These are phyloP conservation scores for Myopa tessellatipennis DNA, from an alignment of 2,888 invertebrate species.

Conservation along the genomic window DNA sequence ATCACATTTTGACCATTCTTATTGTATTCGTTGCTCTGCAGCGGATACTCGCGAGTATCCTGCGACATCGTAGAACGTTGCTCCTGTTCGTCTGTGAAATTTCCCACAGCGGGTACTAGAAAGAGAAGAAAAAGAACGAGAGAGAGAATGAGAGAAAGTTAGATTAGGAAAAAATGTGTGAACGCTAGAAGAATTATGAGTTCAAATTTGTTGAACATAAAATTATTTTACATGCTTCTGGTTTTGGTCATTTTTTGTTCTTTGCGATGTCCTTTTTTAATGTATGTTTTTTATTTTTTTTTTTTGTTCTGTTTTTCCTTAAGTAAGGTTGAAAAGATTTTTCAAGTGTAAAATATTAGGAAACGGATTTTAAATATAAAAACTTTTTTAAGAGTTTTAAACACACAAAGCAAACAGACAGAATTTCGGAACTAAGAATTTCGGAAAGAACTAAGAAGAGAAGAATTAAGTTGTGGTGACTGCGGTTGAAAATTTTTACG, in stretches of 20 bases:
- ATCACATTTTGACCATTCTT: slow-evolving; percentile 64
- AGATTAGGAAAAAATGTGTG: slow-evolving; percentile 18
- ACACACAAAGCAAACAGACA: neutral
- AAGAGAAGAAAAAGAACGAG: slow-evolving; percentile 21
- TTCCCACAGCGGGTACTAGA: slow-evolving; percentile 72
- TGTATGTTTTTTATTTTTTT: neutral
- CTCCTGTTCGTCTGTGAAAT: slow-evolving; percentile 74
- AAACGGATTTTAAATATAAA: neutral
- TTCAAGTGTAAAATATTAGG: neutral
- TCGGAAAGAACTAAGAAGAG: neutral
- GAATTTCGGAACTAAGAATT: neutral
- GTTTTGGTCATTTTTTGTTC: neutral
- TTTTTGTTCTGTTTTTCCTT: neutral
- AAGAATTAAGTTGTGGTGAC: neutral
- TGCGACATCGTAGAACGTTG: slow-evolving; percentile 64
- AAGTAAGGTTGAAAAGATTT: too few species aligned
- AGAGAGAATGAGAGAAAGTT: slow-evolving; percentile 22
- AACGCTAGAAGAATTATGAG: slow-evolving; percentile 34
- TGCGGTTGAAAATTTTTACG: neutral
- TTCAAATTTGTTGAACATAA: slow-evolving; percentile 33
- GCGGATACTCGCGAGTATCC: slow-evolving; percentile 73
- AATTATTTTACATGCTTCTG: slow-evolving; percentile 20
- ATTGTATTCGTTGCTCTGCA: slow-evolving; percentile 75
- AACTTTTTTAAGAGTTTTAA: neutral
- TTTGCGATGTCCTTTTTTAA: neutral